Conservation (phyloP, 2,797 vertebrate species). For the Hyperoplus immaculatus region DNA sequence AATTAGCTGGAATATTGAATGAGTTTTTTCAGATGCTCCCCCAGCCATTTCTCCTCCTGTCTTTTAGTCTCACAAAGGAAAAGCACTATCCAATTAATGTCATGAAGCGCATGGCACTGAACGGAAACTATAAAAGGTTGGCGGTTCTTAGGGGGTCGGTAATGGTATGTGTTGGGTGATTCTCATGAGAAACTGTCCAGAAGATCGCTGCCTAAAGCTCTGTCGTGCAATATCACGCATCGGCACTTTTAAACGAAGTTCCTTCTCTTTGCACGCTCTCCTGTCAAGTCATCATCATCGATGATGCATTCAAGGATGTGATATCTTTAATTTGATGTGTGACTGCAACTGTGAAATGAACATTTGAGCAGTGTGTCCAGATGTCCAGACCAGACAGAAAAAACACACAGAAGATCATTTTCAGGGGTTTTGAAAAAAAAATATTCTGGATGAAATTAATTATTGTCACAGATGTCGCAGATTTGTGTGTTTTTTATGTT, state of each 20-base stretch:
- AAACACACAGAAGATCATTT: background rate
- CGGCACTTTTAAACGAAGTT: slow-evolving; percentile 41
- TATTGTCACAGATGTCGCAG: background rate
- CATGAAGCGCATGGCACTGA: slow-evolving; percentile 25
- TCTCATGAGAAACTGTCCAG: slow-evolving; percentile 11
- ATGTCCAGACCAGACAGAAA: background rate
- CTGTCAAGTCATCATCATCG: background rate
- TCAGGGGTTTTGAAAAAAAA: background rate
- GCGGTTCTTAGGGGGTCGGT: slow-evolving; percentile 24
- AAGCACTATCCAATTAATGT: slow-evolving; percentile 48
- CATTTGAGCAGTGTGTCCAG: background rate
- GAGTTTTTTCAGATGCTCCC: background rate
- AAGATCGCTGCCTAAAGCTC: slow-evolving; percentile 24
- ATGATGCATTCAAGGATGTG: background rate
- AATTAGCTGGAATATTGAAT: slow-evolving; percentile 38
- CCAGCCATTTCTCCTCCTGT: background rate
- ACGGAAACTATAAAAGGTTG: slow-evolving; percentile 18
- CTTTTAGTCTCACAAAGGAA: slow-evolving; percentile 24
- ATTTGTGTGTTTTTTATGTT: background rate
- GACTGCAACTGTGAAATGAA: slow-evolving; percentile 19
- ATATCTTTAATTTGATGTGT: slow-evolving; percentile 3
- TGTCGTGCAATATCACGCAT: slow-evolving; percentile 55
- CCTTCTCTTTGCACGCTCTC: background rate
- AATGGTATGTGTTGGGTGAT: slow-evolving; percentile 7
- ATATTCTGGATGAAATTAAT: background rate